These are phyloP conservation scores for Chloropsis hardwickii DNA, from an alignment of 2,113 vertebrate species.

Conservation along the genomic window DNA sequence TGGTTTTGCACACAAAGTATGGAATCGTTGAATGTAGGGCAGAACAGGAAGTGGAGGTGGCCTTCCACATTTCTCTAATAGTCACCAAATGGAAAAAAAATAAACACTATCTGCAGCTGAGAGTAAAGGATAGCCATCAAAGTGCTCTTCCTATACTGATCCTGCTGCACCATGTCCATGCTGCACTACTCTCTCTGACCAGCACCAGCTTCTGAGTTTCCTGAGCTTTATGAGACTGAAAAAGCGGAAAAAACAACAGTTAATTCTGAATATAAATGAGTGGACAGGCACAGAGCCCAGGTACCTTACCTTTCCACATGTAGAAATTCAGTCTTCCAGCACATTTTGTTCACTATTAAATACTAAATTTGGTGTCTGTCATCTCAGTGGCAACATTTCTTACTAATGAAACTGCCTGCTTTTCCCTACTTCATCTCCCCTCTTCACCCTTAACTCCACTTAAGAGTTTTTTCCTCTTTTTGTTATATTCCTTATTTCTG, in stretches of 20 bases:
- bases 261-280: background rate
- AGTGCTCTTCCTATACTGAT: background rate
- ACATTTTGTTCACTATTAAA: background rate
- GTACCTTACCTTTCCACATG: background rate
- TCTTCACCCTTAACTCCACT: background rate
- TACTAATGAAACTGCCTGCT: background rate
- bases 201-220: background rate
- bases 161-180: background rate
- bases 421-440: background rate
- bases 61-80: background rate
- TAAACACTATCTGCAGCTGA: background rate
- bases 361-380: background rate
- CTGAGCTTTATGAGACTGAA: background rate
- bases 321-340: background rate
- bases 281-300: background rate
- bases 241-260: background rate
- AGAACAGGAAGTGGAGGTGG: rapidly evolving
- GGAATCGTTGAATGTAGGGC: rapidly evolving
- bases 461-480: background rate
- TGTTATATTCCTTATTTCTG: background rate
- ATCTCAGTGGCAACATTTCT: background rate
- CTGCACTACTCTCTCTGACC: rapidly evolving
- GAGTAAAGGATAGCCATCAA: background rate
- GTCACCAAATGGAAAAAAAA: background rate
- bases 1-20: background rate